A percentile compares a stretch with the other conserved stretches of the same genome.
phyloP scores from a whole-genome alignment of 2,797 vertebrate species.

The Phoebastria nigripes region DNA sequence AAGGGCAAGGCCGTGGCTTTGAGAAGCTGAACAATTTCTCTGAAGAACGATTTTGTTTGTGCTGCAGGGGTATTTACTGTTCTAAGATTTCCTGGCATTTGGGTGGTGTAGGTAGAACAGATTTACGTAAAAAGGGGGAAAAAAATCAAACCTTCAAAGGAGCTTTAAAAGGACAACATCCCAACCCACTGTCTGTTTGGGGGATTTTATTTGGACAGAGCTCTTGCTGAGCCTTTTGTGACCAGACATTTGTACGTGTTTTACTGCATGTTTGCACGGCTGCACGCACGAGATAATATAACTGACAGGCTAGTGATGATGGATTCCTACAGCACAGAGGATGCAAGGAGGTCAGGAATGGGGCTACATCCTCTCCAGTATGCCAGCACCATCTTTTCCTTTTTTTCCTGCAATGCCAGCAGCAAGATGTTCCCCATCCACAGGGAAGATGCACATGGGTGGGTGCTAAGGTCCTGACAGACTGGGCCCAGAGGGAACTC shows the following conservation, averaged over 20 bases:
- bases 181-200: neutral
- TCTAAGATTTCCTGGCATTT: constrained; percentile 30
- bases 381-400: neutral
- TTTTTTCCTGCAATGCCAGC: neutral
- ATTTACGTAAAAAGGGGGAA: neutral
- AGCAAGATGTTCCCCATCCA: neutral
- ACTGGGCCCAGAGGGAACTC: neutral
- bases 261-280: neutral
- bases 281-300: constrained; percentile 27
- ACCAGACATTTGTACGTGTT: neutral
- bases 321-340: neutral
- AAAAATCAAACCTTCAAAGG: neutral
- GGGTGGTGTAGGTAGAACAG: neutral
- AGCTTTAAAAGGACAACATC: constrained; percentile 30
- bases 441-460: neutral
- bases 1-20: neutral
- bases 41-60: neutral
- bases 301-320: neutral
- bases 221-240: constrained; percentile 39
- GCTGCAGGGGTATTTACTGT: constrained; percentile 24
- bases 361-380: neutral
- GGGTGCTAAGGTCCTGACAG: neutral
- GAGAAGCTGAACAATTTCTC: neutral
- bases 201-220: constrained; percentile 30
- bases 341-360: constrained; percentile 6